Conservation (phyloP, 2,113 vertebrate genomes). For the Engystomops pustulosus region DNA sequence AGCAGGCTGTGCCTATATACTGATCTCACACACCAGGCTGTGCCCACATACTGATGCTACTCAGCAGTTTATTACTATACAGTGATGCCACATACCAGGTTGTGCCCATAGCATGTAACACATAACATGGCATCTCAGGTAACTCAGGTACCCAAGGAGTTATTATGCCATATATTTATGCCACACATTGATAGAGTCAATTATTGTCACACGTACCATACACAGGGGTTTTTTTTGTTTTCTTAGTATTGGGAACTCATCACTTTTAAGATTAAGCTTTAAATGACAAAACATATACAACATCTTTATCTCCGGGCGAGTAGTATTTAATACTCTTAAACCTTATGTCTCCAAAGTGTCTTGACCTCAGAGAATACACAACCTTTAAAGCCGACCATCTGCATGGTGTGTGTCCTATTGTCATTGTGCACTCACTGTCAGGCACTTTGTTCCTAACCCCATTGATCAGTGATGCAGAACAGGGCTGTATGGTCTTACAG, state of each 20-base stretch:
- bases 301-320: not conserved
- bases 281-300: no score
- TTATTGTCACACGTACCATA: no score
- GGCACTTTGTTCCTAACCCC: constrained; percentile 6
- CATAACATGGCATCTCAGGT: no score
- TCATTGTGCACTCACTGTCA: not conserved
- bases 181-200: no score
- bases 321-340: constrained; percentile 10
- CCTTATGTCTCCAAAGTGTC: constrained; percentile 18
- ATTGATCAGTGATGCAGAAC: constrained; percentile 40
- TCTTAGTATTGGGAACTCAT: not conserved
- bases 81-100: no score
- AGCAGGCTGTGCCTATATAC: no score
- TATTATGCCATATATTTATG: no score
- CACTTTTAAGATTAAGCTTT: not conserved
- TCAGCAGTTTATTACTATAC: no score
- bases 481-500: not conserved
- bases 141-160: no score
- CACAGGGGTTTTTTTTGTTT: not conserved
- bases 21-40: not conserved
- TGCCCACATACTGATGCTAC: not conserved
- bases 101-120: no score
- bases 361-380: constrained; percentile 20
- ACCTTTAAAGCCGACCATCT: constrained; percentile 29
- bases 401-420: not conserved